phyloP scores from a whole-genome alignment of 2,888 invertebrate genomes.

The Hyposoter dolosus region DNA sequence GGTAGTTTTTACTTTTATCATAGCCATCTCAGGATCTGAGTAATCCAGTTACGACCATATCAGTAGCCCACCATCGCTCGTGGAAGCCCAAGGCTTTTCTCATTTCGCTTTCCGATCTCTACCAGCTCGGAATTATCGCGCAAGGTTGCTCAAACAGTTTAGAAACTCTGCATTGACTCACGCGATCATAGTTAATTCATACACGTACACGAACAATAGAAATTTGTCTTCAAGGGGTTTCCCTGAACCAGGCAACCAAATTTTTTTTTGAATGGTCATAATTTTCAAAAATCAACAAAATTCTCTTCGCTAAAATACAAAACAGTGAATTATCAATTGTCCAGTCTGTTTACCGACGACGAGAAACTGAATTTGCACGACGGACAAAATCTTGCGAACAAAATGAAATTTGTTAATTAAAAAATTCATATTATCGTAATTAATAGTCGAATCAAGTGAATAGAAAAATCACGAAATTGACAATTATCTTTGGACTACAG shows the following conservation, averaged over 20 bases:
- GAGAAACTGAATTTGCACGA: too few relatives aligned
- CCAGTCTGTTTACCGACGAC: too few relatives aligned
- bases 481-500: not conserved
- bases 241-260: not conserved
- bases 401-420: too few relatives aligned
- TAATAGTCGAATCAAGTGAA: not conserved
- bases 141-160: constrained; percentile 39
- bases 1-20: not conserved
- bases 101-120: constrained; percentile 47
- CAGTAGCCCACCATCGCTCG: not conserved
- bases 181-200: constrained; percentile 42
- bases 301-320: too few relatives aligned
- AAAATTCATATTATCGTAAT: too few relatives aligned
- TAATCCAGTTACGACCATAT: constrained; percentile 3
- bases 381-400: too few relatives aligned
- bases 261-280: too few relatives aligned
- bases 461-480: not conserved
- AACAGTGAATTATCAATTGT: too few relatives aligned
- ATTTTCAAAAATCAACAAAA: too few relatives aligned
- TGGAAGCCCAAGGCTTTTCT: constrained; percentile 37
- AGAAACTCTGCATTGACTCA: constrained; percentile 53
- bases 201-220: not conserved
- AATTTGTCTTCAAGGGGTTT: not conserved
- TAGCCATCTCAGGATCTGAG: not conserved
- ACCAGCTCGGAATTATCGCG: constrained; percentile 33